Evolutionary conservation across 2,797 vertebrate species (phyloP).

Genomic region (Anguilla megastoma): DNA sequence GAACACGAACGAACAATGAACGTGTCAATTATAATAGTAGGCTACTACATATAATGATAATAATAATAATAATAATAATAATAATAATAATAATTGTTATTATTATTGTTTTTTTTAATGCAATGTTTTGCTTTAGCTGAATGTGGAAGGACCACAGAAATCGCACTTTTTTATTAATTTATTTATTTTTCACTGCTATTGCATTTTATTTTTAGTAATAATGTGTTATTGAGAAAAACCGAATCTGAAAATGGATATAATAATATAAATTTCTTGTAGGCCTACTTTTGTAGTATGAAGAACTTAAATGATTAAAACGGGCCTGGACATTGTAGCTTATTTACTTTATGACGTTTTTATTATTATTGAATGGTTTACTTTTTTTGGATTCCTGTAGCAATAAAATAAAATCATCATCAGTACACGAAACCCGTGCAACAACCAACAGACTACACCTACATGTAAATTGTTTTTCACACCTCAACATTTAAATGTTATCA

Average conservation of each 20-base stretch:
- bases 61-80: not conserved
- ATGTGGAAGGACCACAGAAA: not conserved
- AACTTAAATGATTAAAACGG: too few relatives aligned
- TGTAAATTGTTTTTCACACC: not conserved
- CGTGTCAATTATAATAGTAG: not conserved
- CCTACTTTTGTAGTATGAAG: too few relatives aligned
- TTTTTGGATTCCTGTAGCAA: too few relatives aligned
- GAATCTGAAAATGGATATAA: too few relatives aligned
- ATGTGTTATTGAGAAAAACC: not conserved
- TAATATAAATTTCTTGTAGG: too few relatives aligned
- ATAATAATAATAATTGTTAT: not conserved
- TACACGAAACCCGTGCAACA: too few relatives aligned
- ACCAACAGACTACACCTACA: not conserved
- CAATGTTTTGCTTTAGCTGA: not conserved
- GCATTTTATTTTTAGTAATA: not conserved
- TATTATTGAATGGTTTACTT: too few relatives aligned
- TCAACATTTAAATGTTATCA: not conserved
- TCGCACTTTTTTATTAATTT: too few relatives aligned
- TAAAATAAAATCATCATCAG: too few relatives aligned
- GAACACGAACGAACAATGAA: not conserved
- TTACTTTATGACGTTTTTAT: too few relatives aligned
- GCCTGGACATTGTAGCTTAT: too few relatives aligned
- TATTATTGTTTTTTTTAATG: too few relatives aligned
- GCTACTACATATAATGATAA: not conserved
- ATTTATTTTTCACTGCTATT: not conserved